phyloP scores from a whole-genome alignment of 2,888 invertebrate species.

The Thymelicus acteon region DNA sequence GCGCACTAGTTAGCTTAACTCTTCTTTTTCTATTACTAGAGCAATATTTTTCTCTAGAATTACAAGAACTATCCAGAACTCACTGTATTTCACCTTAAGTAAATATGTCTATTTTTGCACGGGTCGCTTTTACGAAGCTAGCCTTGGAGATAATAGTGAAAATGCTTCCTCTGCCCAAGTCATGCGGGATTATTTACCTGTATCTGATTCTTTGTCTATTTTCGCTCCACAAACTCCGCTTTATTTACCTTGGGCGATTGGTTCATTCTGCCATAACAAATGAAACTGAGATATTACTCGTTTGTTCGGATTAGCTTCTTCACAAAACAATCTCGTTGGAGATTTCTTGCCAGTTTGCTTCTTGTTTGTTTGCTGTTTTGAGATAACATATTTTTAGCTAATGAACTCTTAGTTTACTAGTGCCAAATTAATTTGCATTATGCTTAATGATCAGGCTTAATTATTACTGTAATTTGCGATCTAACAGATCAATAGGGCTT shows the following conservation, averaged over 20 bases:
- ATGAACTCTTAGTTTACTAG: constrained; percentile 8
- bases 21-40: constrained; percentile 12
- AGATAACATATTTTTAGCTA: constrained; percentile 18
- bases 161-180: constrained; percentile 66
- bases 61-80: constrained; percentile 41
- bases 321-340: constrained; percentile 55
- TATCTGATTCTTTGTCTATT: constrained; percentile 81
- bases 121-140: constrained; percentile 55
- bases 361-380: constrained; percentile 9
- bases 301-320: constrained; percentile 68
- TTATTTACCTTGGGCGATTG: constrained; percentile 78
- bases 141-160: constrained; percentile 62
- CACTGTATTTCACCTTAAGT: constrained; percentile 45
- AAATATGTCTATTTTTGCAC: constrained; percentile 57
- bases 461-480: not conserved
- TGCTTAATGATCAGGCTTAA: not conserved
- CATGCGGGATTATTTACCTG: constrained; percentile 78
- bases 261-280: constrained; percentile 76
- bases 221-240: constrained; percentile 75
- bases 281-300: constrained; percentile 74
- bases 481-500: not conserved
- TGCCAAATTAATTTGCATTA: not conserved
- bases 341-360: constrained; percentile 45
- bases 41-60: constrained; percentile 40
- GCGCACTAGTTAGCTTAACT: not conserved